A percentile compares a stretch with the other conserved stretches of the same genome.
phyloP scores from a whole-genome alignment of 2,888 invertebrate genomes.

The Camponotus fellah region DNA sequence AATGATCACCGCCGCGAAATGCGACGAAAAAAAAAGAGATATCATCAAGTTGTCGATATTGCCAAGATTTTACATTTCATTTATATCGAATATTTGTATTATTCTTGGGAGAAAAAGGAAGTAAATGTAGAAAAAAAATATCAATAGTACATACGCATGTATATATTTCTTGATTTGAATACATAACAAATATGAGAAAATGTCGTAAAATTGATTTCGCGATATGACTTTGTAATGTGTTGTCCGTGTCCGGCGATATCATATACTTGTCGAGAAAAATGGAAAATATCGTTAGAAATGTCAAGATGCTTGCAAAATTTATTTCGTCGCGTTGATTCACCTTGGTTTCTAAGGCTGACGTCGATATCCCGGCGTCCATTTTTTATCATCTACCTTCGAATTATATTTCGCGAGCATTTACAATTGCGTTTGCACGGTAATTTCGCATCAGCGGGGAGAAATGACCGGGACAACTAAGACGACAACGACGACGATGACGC shows the following conservation, averaged over 20 bases:
- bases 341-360: constrained; percentile 25
- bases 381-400: constrained; percentile 46
- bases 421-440: constrained; percentile 73
- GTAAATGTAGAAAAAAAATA: background rate
- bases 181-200: background rate
- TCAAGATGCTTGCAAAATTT: constrained; percentile 59
- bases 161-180: background rate
- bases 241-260: background rate
- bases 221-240: background rate
- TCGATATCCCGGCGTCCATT: constrained; percentile 3
- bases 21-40: constrained; percentile 14
- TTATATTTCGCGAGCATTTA: constrained; percentile 71
- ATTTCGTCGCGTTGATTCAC: constrained; percentile 45
- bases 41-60: background rate
- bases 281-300: constrained; percentile 56
- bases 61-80: constrained; percentile 2
- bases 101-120: background rate
- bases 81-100: background rate
- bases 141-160: background rate
- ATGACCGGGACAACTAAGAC: constrained; percentile 8
- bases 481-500: constrained; percentile 30
- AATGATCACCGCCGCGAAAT: constrained; percentile 27
- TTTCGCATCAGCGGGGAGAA: constrained; percentile 58
- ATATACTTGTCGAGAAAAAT: constrained; percentile 36
- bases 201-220: background rate